Evolutionary conservation across 2,888 invertebrate genomes (phyloP).

Genomic region (Gandaritis pyraliata): DNA sequence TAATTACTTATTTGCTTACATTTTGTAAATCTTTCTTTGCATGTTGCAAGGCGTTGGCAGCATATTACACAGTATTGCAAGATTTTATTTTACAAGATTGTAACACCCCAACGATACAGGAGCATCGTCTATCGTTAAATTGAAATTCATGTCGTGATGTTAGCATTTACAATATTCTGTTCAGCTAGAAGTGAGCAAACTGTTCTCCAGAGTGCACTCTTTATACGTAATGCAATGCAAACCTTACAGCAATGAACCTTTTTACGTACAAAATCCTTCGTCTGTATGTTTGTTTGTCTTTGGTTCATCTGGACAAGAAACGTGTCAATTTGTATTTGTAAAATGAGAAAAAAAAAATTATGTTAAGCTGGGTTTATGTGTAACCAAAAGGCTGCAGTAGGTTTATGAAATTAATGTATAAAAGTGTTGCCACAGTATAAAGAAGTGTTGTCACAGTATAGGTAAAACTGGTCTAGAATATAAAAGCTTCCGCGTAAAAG

Average conservation of each 20-base stretch:
- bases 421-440: background rate
- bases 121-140: constrained; percentile 58
- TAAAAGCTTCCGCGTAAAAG: constrained; percentile 41
- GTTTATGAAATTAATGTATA: constrained; percentile 40
- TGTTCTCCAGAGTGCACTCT: constrained; percentile 47
- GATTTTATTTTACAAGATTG: constrained; percentile 47
- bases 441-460: background rate
- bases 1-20: background rate
- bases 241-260: too few species aligned
- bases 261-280: too few species aligned
- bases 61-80: constrained; percentile 5
- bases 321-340: too few species aligned
- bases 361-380: too few species aligned
- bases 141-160: constrained; percentile 65
- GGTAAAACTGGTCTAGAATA: constrained; percentile 19
- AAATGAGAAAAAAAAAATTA: too few species aligned
- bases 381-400: too few species aligned
- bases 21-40: too few species aligned
- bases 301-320: too few species aligned
- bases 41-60: background rate
- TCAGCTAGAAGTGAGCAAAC: constrained; percentile 59
- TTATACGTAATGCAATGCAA: constrained; percentile 48
- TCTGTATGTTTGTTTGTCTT: too few species aligned
- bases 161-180: constrained; percentile 59
- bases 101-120: constrained; percentile 42